A percentile compares a stretch with the other conserved stretches of the same genome.
These are phyloP conservation scores for Mola mola DNA, from an alignment of 2,113 vertebrate genomes.

Conservation along the genomic window DNA sequence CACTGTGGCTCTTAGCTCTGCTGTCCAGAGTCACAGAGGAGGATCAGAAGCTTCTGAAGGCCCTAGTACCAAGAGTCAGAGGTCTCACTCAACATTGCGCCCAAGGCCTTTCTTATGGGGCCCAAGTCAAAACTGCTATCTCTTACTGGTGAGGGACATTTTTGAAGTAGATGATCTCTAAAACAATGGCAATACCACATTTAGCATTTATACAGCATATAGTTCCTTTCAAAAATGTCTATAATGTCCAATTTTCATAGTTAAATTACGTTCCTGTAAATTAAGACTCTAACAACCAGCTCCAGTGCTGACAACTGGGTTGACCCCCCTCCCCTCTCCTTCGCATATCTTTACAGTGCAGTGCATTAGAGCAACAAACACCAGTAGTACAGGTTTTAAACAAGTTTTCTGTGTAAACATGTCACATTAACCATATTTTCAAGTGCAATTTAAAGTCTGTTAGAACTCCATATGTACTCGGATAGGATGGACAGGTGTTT, in stretches of 20 bases:
- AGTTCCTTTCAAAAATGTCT: not conserved
- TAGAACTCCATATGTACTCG: too few species aligned
- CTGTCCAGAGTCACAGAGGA: conserved; percentile 68
- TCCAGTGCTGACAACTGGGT: not conserved
- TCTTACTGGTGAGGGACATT: conserved; percentile 80
- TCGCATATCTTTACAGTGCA: not conserved
- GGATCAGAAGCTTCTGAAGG: conserved; percentile 72
- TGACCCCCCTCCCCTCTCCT: not conserved
- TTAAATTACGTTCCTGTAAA: not conserved
- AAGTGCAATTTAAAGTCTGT: not conserved
- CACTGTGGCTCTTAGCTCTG: conserved; percentile 64
- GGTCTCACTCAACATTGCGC: conserved; percentile 65
- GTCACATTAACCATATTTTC: not conserved
- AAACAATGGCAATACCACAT: not conserved
- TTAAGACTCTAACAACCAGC: not conserved
- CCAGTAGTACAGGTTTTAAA: not conserved
- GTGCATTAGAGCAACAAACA: not conserved
- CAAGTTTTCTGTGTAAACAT: not conserved
- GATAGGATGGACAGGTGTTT: too few species aligned
- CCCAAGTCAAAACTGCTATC: conserved; percentile 74
- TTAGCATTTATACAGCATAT: not conserved
- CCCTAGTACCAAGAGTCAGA: conserved; percentile 74
- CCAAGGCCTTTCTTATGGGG: conserved; percentile 68
- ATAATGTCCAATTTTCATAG: not conserved
- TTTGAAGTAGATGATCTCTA: not conserved